Percentiles rank a stretch among this genome's conserved stretches.
Evolutionary conservation across 1,140 invertebrate genomes (phyloP).

Genomic region (Asbolus verrucosus): DNA sequence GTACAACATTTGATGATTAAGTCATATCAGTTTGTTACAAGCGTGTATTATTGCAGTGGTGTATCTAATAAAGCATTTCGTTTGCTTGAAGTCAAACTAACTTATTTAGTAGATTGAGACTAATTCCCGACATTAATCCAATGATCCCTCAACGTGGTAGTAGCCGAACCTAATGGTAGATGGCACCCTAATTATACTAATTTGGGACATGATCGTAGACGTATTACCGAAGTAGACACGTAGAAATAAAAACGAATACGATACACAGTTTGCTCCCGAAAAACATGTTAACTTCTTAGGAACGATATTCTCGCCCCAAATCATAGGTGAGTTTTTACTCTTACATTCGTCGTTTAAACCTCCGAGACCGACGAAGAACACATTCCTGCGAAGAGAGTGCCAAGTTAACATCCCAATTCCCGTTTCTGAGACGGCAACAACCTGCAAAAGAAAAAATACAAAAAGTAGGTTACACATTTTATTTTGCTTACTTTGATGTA

Average conservation of each 20-base stretch:
- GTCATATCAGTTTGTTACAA: constrained; percentile 67
- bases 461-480: no score
- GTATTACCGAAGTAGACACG: constrained; percentile 6
- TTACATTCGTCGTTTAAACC: no score
- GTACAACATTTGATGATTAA: constrained; percentile 65
- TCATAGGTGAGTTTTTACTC: no score
- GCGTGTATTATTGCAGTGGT: constrained; percentile 66
- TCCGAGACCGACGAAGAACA: no score
- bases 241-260: constrained; percentile 10
- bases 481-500: no score
- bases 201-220: constrained; percentile 26
- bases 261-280: constrained; percentile 29
- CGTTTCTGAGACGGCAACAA: no score
- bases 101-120: constrained; percentile 16
- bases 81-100: constrained; percentile 62
- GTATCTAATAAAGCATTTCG: constrained; percentile 67
- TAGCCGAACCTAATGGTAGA: constrained; percentile 28
- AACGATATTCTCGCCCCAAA: no score
- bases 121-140: background rate
- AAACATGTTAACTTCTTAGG: background rate
- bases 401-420: no score
- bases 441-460: no score
- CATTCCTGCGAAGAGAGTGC: no score
- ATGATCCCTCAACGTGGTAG: constrained; percentile 8
- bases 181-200: constrained; percentile 17